Conservation (phyloP, 2,888 invertebrate species). For the Phragmatobia fuliginosa region DNA sequence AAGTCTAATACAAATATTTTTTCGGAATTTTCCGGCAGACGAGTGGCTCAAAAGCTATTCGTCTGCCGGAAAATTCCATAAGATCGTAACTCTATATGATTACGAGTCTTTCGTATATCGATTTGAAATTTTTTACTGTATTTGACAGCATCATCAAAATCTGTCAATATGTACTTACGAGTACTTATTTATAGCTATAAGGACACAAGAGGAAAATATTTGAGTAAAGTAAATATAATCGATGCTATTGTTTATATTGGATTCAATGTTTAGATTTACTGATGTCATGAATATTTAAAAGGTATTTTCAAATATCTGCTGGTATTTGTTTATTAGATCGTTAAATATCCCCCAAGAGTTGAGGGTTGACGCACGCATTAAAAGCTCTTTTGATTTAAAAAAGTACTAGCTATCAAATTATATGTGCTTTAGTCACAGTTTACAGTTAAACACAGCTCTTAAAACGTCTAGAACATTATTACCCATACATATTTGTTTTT, state of each 20-base stretch:
- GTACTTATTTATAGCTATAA: conserved; percentile 20
- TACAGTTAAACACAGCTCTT: too few species aligned
- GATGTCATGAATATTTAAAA: neutral
- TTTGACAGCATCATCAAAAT: neutral
- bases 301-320: neutral
- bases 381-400: neutral
- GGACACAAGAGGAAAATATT: conserved; percentile 31
- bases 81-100: neutral
- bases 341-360: neutral
- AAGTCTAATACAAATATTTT: neutral
- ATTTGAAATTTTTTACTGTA: neutral
- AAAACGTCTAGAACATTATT: too few species aligned
- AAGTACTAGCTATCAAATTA: neutral
- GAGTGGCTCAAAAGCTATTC: too few species aligned
- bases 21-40: too few species aligned
- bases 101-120: neutral
- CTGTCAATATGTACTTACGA: neutral
- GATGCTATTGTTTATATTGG: conserved; percentile 21
- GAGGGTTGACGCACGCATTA: neutral
- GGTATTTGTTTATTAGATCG: neutral
- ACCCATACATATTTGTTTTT: too few species aligned
- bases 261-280: neutral
- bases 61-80: neutral
- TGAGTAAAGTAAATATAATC: conserved; percentile 27
- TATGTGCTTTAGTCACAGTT: too few species aligned